Base-by-base conservation (phyloP, 2,888 invertebrate species). In the Clunio marinus region DNA sequence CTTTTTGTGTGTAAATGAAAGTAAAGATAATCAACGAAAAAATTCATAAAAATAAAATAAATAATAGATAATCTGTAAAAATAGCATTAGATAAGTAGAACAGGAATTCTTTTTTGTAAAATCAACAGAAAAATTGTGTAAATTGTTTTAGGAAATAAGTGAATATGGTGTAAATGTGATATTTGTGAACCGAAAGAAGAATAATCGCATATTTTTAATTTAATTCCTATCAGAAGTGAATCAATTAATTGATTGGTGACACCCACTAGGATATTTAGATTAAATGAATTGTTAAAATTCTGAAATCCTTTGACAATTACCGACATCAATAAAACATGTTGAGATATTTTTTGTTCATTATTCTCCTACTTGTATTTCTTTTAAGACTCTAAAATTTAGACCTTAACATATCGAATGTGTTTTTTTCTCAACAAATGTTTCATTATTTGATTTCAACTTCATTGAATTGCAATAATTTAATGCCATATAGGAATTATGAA, bases 141-240 rank as follows among this genome's bases (percentile, higher is more conserved):
- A 51, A 4, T 51, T 51, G 7, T 51, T 51, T 17, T 45, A 13
- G 51, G 7, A 51, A 20, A 22, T 51, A 51, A 51, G 51, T 51
- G 7, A 22, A 22, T 20, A 32, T 65, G 46, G 63, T 65, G 63
- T 65, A 65, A 20, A 65, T 65, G 63, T 65, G 63, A 65, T 65
- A 65, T 65, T 22, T 65, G 63, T 65, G 46, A 65, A 65, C n/a
- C 13, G 25, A 65, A 25, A 51, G 22, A 51, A 51, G 51, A 51
- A 51, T 51, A 51, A 51, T 51, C 51, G 20, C 51, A 51, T 32
- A 32, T 51, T 41, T 41, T 8, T n/a, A n/a, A 51, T 20, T 17
- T 22, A 51, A 51, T 17, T 32, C 32, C 8, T 32, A 41, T 4
- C 41, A 3, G n/a, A 7, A 41, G 41, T n/a, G 41, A 41, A 32